These are phyloP conservation scores for Nephrotoma appendiculata DNA, from an alignment of 2,888 invertebrate genomes.

Conservation along the genomic window DNA sequence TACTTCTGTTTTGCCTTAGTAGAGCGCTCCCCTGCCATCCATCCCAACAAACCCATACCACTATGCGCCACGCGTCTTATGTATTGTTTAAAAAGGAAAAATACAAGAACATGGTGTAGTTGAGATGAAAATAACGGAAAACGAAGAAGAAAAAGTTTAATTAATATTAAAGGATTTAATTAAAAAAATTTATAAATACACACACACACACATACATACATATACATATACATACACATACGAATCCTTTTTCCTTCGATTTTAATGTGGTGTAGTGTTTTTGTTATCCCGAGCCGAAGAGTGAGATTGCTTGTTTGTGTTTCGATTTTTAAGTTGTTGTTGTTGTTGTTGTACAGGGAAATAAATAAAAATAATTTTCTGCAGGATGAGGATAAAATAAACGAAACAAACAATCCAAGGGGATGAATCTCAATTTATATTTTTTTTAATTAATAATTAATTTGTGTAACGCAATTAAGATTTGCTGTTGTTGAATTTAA, in stretches of 20 bases:
- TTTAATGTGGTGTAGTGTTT: not conserved
- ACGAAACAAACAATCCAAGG: not conserved
- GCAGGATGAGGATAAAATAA: not conserved
- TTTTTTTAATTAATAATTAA: not conserved
- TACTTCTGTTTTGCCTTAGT: not conserved
- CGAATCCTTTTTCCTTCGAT: not conserved
- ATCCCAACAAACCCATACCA: not conserved
- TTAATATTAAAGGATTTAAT: constrained; percentile 6
- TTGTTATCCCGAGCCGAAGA: not conserved
- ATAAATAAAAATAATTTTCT: not conserved
- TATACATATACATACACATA: not conserved
- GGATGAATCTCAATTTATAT: not conserved
- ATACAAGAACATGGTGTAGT: not conserved
- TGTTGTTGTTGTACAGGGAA: not conserved
- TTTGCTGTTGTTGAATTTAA: not conserved
- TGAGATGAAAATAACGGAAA: not conserved
- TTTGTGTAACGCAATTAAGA: not conserved
- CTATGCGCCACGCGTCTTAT: not conserved
- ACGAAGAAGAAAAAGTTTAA: not conserved
- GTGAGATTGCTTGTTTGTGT: not conserved
- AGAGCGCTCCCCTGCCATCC: not conserved
- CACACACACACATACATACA: constrained; percentile 5
- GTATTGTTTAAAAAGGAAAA: not conserved
- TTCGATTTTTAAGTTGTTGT: too few species aligned
- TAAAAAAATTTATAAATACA: not conserved